Percentiles rank a stretch among this genome's conserved stretches.
phyloP scores from a whole-genome alignment of 2,113 vertebrate genomes.

The Sturnus vulgaris region DNA sequence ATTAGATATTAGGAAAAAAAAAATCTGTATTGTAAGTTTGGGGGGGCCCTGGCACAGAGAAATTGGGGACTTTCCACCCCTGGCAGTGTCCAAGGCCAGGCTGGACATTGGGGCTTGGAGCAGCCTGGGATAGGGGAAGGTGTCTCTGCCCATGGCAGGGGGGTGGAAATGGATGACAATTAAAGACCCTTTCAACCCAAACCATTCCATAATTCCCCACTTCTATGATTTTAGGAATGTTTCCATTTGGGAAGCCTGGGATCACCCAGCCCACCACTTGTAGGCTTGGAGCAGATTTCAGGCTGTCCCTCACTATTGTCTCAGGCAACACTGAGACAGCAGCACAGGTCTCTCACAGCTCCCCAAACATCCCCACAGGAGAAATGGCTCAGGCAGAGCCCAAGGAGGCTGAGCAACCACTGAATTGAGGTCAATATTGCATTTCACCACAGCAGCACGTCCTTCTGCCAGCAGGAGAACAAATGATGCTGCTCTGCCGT shows the following conservation, averaged over 20 bases:
- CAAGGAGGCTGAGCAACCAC: neutral
- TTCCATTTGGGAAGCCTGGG: neutral
- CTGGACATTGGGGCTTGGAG: neutral
- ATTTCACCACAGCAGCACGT: neutral
- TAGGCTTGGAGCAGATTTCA: neutral
- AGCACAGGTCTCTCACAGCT: neutral
- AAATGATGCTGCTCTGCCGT: neutral
- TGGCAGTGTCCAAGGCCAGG: neutral
- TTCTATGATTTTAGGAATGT: neutral
- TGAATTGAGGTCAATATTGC: neutral
- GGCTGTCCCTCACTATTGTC: neutral
- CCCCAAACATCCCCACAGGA: neutral
- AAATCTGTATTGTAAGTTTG: neutral
- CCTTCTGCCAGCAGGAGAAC: neutral
- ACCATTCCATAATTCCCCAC: neutral
- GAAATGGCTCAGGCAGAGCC: neutral
- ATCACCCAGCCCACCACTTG: neutral
- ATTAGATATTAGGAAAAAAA: neutral
- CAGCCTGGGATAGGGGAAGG: neutral
- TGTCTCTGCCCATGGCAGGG: neutral
- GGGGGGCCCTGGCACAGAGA: neutral
- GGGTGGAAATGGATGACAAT: neutral
- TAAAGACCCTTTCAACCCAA: neutral
- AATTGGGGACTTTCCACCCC: fast-evolving
- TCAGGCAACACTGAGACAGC: neutral